Conservation (phyloP, 1,140 invertebrate genomes). For the Charaxes varanes region DNA sequence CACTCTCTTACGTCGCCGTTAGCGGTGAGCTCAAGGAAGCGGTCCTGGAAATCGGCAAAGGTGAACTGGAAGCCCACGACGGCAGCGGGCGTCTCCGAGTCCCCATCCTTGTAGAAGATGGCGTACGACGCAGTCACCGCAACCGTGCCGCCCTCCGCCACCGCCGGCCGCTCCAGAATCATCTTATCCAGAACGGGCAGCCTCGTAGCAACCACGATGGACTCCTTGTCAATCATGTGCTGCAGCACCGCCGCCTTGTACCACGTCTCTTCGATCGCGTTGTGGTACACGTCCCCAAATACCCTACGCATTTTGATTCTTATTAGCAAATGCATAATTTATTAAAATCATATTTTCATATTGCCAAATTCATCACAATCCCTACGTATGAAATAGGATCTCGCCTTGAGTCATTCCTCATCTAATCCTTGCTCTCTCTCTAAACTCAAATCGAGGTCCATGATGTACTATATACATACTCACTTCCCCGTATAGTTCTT, state of each 20-base stretch:
- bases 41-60: slow-evolving; percentile 81
- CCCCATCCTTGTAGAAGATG: slow-evolving; percentile 87
- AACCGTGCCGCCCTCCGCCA: slow-evolving; percentile 69
- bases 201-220: slow-evolving; percentile 86
- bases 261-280: slow-evolving; percentile 93
- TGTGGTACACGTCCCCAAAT: slow-evolving; percentile 86
- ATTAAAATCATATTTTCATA: too few species aligned
- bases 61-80: slow-evolving; percentile 86
- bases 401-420: too few species aligned
- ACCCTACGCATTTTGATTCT: slow-evolving; percentile 65
- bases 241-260: slow-evolving; percentile 93
- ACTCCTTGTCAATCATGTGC: slow-evolving; percentile 83
- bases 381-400: too few species aligned
- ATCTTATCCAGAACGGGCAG: slow-evolving; percentile 76
- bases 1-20: too few species aligned
- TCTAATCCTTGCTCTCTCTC: too few species aligned
- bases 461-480: slow-evolving; percentile 28
- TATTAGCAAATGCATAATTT: too few species aligned
- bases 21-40: too few species aligned
- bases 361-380: too few species aligned
- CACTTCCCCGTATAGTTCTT: slow-evolving; percentile 46
- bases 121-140: slow-evolving; percentile 88
- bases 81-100: slow-evolving; percentile 86
- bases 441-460: too few species aligned
- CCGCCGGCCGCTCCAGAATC: slow-evolving; percentile 28